These are phyloP conservation scores for Quiscalus mexicanus DNA, from an alignment of 2,113 vertebrate genomes.

Conservation along the genomic window DNA sequence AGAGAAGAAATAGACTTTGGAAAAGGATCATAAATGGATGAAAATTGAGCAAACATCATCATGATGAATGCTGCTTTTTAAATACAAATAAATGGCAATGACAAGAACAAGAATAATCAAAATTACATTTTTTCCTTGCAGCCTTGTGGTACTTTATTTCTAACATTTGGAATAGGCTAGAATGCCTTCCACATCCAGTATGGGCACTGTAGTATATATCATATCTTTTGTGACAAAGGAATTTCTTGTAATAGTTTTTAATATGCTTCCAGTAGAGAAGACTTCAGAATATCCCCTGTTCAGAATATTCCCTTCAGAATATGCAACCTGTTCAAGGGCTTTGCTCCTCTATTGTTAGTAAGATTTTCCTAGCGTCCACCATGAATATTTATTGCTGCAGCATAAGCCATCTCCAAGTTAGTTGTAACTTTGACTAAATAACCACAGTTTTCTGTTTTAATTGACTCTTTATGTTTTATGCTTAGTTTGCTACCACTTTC, in stretches of 20 bases:
- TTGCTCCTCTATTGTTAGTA: background rate
- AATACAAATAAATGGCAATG: background rate
- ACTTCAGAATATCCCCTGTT: background rate
- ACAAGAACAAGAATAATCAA: background rate
- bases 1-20: background rate
- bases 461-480: background rate
- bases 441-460: background rate
- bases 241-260: background rate
- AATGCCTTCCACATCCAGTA: background rate
- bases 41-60: background rate
- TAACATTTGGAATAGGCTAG: background rate
- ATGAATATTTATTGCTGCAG: background rate
- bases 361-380: background rate
- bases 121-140: background rate
- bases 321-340: background rate
- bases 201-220: background rate
- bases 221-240: background rate
- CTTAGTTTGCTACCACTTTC: background rate
- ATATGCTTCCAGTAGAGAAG: background rate
- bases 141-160: background rate
- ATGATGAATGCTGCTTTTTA: background rate
- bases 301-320: background rate
- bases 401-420: background rate
- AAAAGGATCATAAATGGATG: background rate
- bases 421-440: background rate